These are phyloP conservation scores for Dolichomitus sp. DNA, from an alignment of 2,888 invertebrate genomes.

Conservation along the genomic window DNA sequence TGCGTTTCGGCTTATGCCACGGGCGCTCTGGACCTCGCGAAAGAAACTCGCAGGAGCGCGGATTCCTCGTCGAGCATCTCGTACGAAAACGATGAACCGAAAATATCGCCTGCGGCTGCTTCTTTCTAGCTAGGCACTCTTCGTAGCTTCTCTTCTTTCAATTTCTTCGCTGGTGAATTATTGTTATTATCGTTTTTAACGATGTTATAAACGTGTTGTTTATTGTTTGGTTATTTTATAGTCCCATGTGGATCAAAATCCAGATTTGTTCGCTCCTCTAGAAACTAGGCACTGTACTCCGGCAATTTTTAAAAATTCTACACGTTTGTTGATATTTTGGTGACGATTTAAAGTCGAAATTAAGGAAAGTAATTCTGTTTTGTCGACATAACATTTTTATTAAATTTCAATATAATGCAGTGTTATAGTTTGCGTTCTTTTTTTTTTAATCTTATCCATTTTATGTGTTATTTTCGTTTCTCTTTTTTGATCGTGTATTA, in stretches of 20 bases:
- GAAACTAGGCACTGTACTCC: not conserved
- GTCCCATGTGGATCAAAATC: not conserved
- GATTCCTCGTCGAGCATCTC: slow-evolving; percentile 16
- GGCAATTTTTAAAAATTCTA: not conserved
- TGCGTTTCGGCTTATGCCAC: slow-evolving; percentile 1
- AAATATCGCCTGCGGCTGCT: not conserved
- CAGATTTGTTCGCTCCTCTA: not conserved
- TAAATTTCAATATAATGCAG: not conserved
- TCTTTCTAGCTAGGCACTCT: not conserved
- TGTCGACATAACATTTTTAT: not conserved
- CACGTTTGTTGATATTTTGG: not conserved
- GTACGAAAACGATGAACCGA: slow-evolving; percentile 1
- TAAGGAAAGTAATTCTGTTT: not conserved
- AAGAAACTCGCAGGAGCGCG: slow-evolving; percentile 17
- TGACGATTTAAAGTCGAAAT: not conserved
- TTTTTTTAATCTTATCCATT: slow-evolving; percentile 11
- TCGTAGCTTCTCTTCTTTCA: not conserved
- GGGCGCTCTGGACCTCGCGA: not conserved
- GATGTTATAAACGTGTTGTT: not conserved
- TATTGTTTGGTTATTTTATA: slow-evolving; percentile 1
- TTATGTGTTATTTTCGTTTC: slow-evolving; percentile 6
- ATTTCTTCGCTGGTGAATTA: not conserved
- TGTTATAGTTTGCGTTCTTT: not conserved
- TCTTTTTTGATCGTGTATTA: slow-evolving; percentile 16
- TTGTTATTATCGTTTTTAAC: slow-evolving; percentile 10